These are phyloP conservation scores for Drosophila lowei DNA, from an alignment of 1,140 invertebrate species.

Conservation along the genomic window DNA sequence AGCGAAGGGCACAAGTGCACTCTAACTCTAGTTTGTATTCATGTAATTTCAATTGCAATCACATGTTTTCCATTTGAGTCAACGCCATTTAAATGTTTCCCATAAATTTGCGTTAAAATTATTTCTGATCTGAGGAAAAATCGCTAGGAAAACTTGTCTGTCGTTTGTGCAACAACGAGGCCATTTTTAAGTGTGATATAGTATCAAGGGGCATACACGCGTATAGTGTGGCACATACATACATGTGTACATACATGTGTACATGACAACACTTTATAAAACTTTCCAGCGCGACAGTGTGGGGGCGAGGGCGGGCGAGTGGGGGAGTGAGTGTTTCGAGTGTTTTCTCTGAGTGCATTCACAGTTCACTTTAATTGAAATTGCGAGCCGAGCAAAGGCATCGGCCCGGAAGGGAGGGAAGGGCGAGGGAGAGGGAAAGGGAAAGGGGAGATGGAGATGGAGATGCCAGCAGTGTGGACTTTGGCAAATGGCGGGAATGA, in stretches of 20 bases:
- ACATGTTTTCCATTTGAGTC: constrained; percentile 9
- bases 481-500: constrained; percentile 50
- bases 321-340: constrained; percentile 11
- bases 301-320: too few species aligned
- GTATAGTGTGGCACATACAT: too few species aligned
- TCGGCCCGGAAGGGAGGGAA: constrained; percentile 11
- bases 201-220: constrained; percentile 41
- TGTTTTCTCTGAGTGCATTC: constrained; percentile 27
- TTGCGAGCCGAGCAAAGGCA: constrained; percentile 36
- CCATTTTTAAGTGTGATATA: constrained; percentile 70
- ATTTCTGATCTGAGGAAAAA: constrained; percentile 16
- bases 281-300: background rate
- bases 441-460: background rate
- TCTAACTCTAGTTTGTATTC: constrained; percentile 3
- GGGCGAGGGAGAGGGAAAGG: background rate
- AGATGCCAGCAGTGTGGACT: constrained; percentile 1
- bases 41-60: background rate
- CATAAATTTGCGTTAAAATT: constrained; percentile 59
- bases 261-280: constrained; percentile 40
- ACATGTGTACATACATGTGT: constrained; percentile 14
- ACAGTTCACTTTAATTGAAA: constrained; percentile 72
- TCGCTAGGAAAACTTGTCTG: constrained; percentile 45
- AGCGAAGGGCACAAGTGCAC: too few species aligned
- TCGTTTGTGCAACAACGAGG: constrained; percentile 48
- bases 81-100: constrained; percentile 37